A percentile compares a stretch with the other conserved stretches of the same genome.
phyloP scores from a whole-genome alignment of 1,140 invertebrate genomes.

The Drosophila serrata region DNA sequence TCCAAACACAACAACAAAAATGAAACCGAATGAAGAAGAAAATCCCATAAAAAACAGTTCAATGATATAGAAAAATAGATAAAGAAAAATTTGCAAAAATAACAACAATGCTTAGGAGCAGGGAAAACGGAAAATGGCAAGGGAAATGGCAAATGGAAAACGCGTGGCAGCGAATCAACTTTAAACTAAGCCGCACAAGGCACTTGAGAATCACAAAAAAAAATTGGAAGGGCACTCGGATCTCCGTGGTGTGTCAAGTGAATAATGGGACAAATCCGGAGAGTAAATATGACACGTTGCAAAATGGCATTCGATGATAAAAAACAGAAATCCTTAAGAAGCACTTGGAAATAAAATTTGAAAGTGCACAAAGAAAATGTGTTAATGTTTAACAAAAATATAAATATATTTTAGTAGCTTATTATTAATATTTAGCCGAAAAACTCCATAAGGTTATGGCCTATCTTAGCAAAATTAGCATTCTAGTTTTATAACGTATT shows the following conservation, averaged over 20 bases:
- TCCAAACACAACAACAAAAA: constrained; percentile 12
- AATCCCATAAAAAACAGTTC: constrained; percentile 78
- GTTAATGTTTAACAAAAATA: too few relatives aligned
- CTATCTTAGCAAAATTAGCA: neutral
- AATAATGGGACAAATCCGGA: constrained; percentile 81
- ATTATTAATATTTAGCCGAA: too few relatives aligned
- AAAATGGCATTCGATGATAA: constrained; percentile 81
- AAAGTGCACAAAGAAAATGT: too few relatives aligned
- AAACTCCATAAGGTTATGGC: too few relatives aligned
- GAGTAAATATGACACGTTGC: constrained; percentile 81
- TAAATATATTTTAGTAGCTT: too few relatives aligned
- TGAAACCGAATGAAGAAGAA: constrained; percentile 47
- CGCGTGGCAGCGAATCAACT: constrained; percentile 74
- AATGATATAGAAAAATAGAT: constrained; percentile 80
- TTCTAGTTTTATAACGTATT: neutral
- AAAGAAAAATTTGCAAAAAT: constrained; percentile 74
- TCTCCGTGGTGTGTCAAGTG: constrained; percentile 67
- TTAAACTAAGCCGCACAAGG: constrained; percentile 78
- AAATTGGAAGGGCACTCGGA: constrained; percentile 26
- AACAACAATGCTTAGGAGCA: constrained; percentile 23
- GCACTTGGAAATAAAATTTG: constrained; percentile 11
- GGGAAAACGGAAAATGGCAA: neutral
- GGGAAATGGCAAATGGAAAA: constrained; percentile 51
- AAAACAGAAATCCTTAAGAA: constrained; percentile 24
- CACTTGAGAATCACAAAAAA: constrained; percentile 57